Percentiles rank a stretch among this genome's conserved stretches.
These are phyloP conservation scores for Epinephelus cyanopodus DNA, from an alignment of 2,113 vertebrate genomes.

Conservation along the genomic window DNA sequence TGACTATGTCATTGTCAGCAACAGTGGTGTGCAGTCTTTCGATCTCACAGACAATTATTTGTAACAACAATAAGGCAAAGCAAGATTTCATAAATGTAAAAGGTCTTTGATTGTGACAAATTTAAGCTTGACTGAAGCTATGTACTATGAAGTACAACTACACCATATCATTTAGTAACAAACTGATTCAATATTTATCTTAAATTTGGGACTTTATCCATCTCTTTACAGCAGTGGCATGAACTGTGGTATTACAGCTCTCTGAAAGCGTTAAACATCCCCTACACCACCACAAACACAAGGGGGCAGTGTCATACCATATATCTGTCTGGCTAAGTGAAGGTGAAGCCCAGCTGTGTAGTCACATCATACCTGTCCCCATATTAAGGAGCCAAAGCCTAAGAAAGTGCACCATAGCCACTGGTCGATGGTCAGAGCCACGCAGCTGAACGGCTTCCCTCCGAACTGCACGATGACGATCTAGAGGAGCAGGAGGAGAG, in stretches of 20 bases:
- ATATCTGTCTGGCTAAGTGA: not conserved
- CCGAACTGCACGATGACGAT: constrained; percentile 98
- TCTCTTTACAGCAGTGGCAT: constrained; percentile 12
- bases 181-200: not conserved
- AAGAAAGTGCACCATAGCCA: constrained; percentile 99
- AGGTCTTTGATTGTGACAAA: not conserved
- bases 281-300: constrained; percentile 59
- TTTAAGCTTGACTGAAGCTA: not conserved
- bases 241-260: not conserved
- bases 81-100: not conserved
- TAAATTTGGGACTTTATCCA: not conserved
- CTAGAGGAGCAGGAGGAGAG: constrained; percentile 75
- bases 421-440: constrained; percentile 92
- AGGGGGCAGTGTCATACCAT: constrained; percentile 72
- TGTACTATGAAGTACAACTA: not conserved
- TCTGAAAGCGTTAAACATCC: not conserved
- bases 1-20: not conserved
- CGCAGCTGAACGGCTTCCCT: constrained; percentile 98
- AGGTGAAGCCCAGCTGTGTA: constrained; percentile 23
- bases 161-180: not conserved
- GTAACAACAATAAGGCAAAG: not conserved
- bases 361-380: constrained; percentile 93
- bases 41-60: not conserved
- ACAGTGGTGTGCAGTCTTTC: not conserved
- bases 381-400: constrained; percentile 96